Evolutionary conservation across 23 tunicate genomes (phyloP), one percentile per base, ranked within the genome.

Genomic region (Trididemnum nubilum): DNA sequence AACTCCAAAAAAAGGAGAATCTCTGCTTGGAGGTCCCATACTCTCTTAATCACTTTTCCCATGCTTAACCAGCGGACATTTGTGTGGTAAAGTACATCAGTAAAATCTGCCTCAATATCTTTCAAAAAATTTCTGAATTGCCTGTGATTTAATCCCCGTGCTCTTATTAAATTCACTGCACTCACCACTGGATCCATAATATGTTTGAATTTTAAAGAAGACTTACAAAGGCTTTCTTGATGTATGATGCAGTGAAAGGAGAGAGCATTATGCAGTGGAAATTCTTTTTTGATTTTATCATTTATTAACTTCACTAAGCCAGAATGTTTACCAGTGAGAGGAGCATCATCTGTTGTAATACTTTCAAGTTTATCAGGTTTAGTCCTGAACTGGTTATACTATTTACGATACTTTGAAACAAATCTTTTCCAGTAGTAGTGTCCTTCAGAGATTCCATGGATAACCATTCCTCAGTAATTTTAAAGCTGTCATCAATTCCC

Each of bases 331-430:
- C 87, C 87, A 35, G 81, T 83, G 22, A 83, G 33, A 27, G 33
- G 87, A 83, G 72, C 67, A 1, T 83, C 88, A 85, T 85, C 88
- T 3, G 88, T 85, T 76, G 88, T 76, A 7, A 85, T 51, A 64
- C 82, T 75, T 39, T 44, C 65, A 31, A 76, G 3, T 64, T 85
- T 5, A 64, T 34, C 82, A 44, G 40, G 34, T 54, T 3, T 26
- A 83, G 80, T 26, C 80, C 72, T 2, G 52, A 4, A n/a, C 37
- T 83, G 9, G 31, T 36, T 19, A 83, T 72, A 58, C 80, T 51
- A 32, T 57, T 71, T 34, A 33, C 33, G 1, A 83, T 83, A 29
- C 23, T 65, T 25, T 29, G 63, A 34, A 64, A 85, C 31, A 77
- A 39, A 40, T 85, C 88, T 31, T 77, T 64, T 15, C 88, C 84